These are phyloP conservation scores for Nemoura dubitans DNA, from an alignment of 2,888 invertebrate species.

Conservation along the genomic window DNA sequence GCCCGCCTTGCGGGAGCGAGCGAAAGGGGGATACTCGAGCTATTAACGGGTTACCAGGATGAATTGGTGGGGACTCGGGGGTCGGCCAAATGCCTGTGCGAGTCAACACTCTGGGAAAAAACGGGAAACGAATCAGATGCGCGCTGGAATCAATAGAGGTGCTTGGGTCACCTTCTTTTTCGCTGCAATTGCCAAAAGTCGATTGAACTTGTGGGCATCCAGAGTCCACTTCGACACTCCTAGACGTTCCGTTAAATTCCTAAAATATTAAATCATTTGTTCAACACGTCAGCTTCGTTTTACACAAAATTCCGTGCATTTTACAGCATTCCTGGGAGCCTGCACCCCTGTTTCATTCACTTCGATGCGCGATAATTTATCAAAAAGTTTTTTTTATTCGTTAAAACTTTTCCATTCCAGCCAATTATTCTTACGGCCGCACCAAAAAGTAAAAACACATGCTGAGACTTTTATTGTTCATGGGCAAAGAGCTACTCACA, in stretches of 20 bases:
- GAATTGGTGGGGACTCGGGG: conserved; percentile 23
- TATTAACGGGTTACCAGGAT: conserved; percentile 40
- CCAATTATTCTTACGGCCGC: neutral
- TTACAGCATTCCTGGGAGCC: neutral
- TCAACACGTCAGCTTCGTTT: neutral
- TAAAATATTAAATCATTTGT: too few species aligned
- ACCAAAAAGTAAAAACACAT: neutral
- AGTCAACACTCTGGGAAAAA: conserved; percentile 7
- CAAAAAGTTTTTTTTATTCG: neutral
- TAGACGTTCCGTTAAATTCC: too few species aligned
- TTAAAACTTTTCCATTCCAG: neutral
- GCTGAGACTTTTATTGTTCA: conserved; percentile 1
- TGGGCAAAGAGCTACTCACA: neutral
- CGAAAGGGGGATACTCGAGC: conserved; percentile 9
- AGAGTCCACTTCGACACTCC: too few species aligned
- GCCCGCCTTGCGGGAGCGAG: neutral
- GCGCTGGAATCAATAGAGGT: conserved; percentile 24
- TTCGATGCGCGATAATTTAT: neutral
- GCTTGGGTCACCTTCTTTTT: neutral
- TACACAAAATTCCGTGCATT: neutral
- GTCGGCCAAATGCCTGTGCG: conserved; percentile 26
- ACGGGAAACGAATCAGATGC: neutral
- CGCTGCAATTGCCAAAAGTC: neutral
- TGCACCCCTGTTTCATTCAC: neutral
- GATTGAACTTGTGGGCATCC: too few species aligned